Evolutionary conservation across 2,797 vertebrate species (phyloP).

Genomic region (Gymnothorax javanicus): DNA sequence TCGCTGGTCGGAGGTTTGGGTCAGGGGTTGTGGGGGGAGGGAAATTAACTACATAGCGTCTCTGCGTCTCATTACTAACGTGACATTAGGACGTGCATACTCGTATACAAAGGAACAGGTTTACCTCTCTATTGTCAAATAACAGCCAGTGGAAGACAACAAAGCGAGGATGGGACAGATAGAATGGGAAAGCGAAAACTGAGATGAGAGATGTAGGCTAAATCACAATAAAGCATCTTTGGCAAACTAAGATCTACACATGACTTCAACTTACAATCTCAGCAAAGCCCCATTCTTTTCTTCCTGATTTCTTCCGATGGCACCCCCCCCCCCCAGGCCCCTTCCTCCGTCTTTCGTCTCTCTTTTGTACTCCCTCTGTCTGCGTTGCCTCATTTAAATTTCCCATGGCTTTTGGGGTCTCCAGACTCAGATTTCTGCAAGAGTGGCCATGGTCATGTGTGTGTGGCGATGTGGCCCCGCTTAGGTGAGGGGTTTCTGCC

Average conservation of each 20-base stretch:
- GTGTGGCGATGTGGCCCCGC: not conserved
- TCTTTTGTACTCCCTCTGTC: slow-evolving; percentile 59
- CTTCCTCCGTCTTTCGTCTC: not conserved
- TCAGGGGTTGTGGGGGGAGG: not conserved
- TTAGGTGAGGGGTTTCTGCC: slow-evolving; percentile 8
- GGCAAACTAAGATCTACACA: slow-evolving; percentile 57
- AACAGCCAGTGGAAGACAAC: slow-evolving; percentile 43
- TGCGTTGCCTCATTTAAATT: slow-evolving; percentile 71
- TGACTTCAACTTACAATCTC: slow-evolving; percentile 60
- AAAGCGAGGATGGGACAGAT: not conserved
- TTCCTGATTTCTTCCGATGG: not conserved
- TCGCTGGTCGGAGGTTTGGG: not conserved
- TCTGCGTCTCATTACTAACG: too few relatives aligned
- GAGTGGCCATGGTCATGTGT: slow-evolving; percentile 63
- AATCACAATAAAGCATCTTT: slow-evolving; percentile 66
- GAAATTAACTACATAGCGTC: not conserved
- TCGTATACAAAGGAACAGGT: slow-evolving; percentile 62
- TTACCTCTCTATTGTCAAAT: slow-evolving; percentile 27
- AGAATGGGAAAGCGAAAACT: not conserved
- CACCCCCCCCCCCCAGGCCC: slow-evolving; percentile 39
- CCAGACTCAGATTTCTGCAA: slow-evolving; percentile 79
- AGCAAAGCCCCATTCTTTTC: slow-evolving; percentile 57
- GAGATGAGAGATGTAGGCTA: slow-evolving; percentile 2
- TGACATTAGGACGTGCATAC: slow-evolving; percentile 55
- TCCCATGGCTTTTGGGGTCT: slow-evolving; percentile 64